A percentile compares a stretch with the other conserved stretches of the same genome.
Conservation (phyloP, 1,140 invertebrate species). For the Euglossa dilemma region DNA sequence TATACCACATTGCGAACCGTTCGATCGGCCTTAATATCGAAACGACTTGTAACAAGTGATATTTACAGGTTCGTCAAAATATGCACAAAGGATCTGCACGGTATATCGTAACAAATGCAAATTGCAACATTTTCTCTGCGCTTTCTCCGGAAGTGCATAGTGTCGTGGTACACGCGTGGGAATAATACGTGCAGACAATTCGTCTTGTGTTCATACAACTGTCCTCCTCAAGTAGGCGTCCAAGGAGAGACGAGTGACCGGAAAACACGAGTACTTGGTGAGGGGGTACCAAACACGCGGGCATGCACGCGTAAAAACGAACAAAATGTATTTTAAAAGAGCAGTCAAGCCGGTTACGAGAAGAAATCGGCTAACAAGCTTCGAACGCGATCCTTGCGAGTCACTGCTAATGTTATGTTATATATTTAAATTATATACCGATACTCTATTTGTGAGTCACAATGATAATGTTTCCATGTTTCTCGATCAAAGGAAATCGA, state of each 20-base stretch:
- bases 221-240: conserved; percentile 21
- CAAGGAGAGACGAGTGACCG: conserved; percentile 41
- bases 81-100: not conserved
- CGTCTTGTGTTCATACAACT: conserved; percentile 1
- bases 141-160: conserved; percentile 55
- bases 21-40: not conserved
- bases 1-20: not conserved
- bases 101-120: not conserved
- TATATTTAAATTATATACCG: not conserved
- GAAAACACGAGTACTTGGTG: conserved; percentile 32
- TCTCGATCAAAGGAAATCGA: no score
- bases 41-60: not conserved
- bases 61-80: not conserved
- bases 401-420: not conserved
- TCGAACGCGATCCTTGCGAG: not conserved
- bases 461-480: no score
- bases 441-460: not conserved
- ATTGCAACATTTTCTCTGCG: conserved; percentile 23
- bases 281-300: conserved; percentile 34
- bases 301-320: conserved; percentile 25
- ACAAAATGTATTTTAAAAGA: conserved; percentile 47
- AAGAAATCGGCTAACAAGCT: conserved; percentile 42
- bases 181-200: conserved; percentile 33
- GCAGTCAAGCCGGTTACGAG: conserved; percentile 55
- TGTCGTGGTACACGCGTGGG: conserved; percentile 3